Evolutionary conservation across 2,797 vertebrate species (phyloP).

Genomic region (Artibeus lituratus): DNA sequence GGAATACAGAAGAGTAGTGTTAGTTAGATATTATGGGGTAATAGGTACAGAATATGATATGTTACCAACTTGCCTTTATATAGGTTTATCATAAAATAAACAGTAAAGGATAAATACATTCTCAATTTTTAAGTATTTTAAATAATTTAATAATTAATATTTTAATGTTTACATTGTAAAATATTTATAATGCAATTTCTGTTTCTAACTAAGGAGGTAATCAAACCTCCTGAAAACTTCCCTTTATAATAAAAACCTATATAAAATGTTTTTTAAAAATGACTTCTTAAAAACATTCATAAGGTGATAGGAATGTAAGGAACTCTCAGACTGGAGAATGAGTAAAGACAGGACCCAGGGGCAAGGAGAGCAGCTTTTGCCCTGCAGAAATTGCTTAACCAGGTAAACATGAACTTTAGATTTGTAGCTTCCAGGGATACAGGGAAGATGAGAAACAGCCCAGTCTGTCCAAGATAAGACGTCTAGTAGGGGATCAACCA

Average conservation of each 20-base stretch:
- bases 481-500: not conserved
- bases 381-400: not conserved
- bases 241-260: not conserved
- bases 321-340: not conserved
- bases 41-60: not conserved
- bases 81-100: not conserved
- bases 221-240: not conserved
- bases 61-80: not conserved
- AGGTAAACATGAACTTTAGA: not conserved
- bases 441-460: not conserved
- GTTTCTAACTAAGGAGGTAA: not conserved
- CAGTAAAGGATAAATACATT: not conserved
- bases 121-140: not conserved
- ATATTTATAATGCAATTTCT: not conserved
- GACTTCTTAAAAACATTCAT: not conserved
- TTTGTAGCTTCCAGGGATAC: not conserved
- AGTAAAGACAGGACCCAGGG: not conserved
- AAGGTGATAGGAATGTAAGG: not conserved
- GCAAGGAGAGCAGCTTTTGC: not conserved
- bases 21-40: not conserved
- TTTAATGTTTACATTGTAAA: not conserved
- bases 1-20: not conserved
- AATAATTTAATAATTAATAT: not conserved
- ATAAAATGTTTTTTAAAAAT: not conserved
- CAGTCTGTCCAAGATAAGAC: not conserved